Percentiles rank a stretch among this genome's conserved stretches.
phyloP scores from a whole-genome alignment of 2,888 invertebrate species.

The Drosophila trichaetosa region DNA sequence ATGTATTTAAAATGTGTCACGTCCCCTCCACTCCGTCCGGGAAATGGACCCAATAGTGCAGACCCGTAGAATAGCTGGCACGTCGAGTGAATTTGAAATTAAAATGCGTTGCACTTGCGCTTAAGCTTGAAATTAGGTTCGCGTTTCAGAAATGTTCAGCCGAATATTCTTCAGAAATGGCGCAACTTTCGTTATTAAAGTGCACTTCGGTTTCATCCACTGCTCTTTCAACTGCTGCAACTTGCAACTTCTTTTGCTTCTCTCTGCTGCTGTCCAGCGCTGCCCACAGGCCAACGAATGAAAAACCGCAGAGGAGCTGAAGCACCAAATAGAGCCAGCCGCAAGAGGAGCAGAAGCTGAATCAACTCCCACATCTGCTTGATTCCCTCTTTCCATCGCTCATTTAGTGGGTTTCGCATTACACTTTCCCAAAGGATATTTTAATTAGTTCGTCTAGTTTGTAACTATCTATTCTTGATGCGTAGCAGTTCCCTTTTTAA shows the following conservation, averaged over 20 bases:
- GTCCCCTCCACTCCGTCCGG: too few relatives aligned
- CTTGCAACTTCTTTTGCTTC: background rate
- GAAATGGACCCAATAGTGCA: slow-evolving; percentile 1
- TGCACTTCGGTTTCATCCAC: slow-evolving; percentile 49
- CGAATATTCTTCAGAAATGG: slow-evolving; percentile 48
- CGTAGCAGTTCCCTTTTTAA: too few relatives aligned
- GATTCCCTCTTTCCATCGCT: slow-evolving; percentile 12
- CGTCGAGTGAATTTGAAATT: slow-evolving; percentile 66
- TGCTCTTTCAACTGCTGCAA: background rate
- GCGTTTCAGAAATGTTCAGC: slow-evolving; percentile 54
- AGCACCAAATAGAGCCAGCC: background rate
- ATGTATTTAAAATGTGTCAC: slow-evolving; percentile 37
- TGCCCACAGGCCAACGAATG: slow-evolving; percentile 49
- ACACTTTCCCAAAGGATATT: background rate
- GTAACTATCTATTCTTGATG: background rate
- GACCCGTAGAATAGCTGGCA: slow-evolving; percentile 38
- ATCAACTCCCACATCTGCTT: slow-evolving; percentile 58
- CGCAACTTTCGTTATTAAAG: slow-evolving; percentile 77
- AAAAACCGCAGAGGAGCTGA: slow-evolving; percentile 38
- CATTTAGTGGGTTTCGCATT: slow-evolving; percentile 22
- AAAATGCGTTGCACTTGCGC: slow-evolving; percentile 68
- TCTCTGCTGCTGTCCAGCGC: slow-evolving; percentile 33
- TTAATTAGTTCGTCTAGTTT: background rate
- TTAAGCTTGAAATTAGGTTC: slow-evolving; percentile 65
- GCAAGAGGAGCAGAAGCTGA: background rate